Evolutionary conservation across 2,888 invertebrate species (phyloP).

Genomic region (Leptinotarsa peninsularis): DNA sequence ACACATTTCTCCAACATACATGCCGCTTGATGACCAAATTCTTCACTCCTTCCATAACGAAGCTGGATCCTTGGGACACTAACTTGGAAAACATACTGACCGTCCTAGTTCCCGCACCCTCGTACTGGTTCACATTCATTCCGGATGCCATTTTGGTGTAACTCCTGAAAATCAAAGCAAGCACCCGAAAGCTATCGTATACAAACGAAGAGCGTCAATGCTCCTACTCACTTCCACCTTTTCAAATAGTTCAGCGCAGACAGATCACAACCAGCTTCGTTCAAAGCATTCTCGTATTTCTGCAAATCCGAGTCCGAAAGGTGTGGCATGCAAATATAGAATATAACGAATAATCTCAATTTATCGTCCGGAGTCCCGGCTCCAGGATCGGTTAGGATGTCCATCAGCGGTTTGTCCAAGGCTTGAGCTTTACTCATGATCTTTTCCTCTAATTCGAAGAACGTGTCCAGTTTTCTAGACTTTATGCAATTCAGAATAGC

Average conservation of each 20-base stretch:
- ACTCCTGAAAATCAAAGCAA: conserved; percentile 68
- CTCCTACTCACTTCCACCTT: conserved; percentile 83
- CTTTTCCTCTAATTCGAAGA: conserved; percentile 98
- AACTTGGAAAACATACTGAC: conserved; percentile 98
- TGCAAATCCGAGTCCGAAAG: conserved; percentile 86
- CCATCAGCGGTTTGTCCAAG: conserved; percentile 86
- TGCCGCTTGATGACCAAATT: conserved; percentile 98
- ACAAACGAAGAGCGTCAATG: neutral
- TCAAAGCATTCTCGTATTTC: conserved; percentile 83
- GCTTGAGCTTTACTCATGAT: conserved; percentile 85
- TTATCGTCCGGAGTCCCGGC: conserved; percentile 93
- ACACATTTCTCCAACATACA: conserved; percentile 70
- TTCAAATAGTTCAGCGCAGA: conserved; percentile 89
- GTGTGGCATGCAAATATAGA: conserved; percentile 86
- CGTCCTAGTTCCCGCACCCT: conserved; percentile 94
- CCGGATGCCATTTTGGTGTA: conserved; percentile 81
- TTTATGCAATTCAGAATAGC: conserved; percentile 87
- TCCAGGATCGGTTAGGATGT: conserved; percentile 86
- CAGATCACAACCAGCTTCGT: conserved; percentile 86
- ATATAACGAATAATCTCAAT: conserved; percentile 91
- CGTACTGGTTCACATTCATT: conserved; percentile 79
- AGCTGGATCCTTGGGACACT: conserved; percentile 95
- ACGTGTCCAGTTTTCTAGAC: conserved; percentile 90
- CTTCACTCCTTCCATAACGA: conserved; percentile 99
- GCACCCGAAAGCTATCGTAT: conserved; percentile 2